These are phyloP conservation scores for Sphaerodactylus townsendi DNA, from an alignment of 2,113 vertebrate genomes.

Conservation along the genomic window DNA sequence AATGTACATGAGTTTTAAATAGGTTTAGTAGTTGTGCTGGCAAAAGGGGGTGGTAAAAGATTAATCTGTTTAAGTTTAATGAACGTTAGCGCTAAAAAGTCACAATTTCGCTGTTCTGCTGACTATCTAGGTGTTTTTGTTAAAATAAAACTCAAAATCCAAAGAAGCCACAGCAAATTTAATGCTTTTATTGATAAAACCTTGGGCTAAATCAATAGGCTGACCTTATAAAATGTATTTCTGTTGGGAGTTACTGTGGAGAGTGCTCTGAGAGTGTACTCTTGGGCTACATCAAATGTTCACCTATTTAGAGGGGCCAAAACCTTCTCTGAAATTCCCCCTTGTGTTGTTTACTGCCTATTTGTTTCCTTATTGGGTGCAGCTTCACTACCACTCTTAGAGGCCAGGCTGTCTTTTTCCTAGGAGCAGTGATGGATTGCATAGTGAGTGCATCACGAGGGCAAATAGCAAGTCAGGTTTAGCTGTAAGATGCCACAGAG, in stretches of 20 bases:
- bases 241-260: neutral
- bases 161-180: neutral
- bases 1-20: neutral
- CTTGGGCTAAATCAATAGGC: neutral
- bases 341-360: neutral
- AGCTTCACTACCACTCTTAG: neutral
- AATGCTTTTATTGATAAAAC: neutral
- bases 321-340: neutral
- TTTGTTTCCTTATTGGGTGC: neutral
- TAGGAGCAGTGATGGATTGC: neutral
- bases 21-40: neutral
- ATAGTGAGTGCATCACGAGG: neutral
- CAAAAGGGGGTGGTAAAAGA: neutral
- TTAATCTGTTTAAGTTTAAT: neutral
- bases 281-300: neutral
- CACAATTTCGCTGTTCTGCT: neutral
- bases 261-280: neutral
- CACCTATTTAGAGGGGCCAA: neutral
- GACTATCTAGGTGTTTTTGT: neutral
- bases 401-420: neutral
- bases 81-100: neutral
- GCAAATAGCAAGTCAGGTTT: neutral
- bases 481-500: neutral
- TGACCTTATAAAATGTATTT: neutral
- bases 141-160: neutral